phyloP scores from a whole-genome alignment of 2,888 invertebrate species.

The Tanaodytes sp. region DNA sequence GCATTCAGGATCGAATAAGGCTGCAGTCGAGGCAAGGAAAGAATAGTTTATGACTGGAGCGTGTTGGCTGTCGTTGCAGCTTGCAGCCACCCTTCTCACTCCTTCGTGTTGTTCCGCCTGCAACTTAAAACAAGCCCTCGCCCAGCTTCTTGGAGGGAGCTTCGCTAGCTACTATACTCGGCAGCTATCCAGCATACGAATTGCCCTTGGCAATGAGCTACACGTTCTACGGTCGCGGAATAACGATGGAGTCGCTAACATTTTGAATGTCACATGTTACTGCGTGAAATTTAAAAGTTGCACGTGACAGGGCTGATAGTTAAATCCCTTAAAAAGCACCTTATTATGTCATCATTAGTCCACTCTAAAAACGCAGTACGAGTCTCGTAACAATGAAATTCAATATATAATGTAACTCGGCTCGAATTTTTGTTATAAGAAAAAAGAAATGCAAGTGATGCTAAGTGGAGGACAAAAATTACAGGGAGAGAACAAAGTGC shows the following conservation, averaged over 20 bases:
- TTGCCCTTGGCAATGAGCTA: slow-evolving; percentile 54
- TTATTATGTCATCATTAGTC: slow-evolving; percentile 45
- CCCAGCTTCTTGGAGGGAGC: slow-evolving; percentile 31
- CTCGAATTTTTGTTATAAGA: too few relatives aligned
- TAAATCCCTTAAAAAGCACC: slow-evolving; percentile 41
- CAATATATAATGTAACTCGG: too few relatives aligned
- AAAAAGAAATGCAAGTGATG: too few relatives aligned
- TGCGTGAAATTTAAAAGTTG: slow-evolving; percentile 45
- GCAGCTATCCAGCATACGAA: slow-evolving; percentile 52
- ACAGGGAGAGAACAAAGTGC: too few relatives aligned
- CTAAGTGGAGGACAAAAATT: too few relatives aligned
- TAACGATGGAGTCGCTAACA: slow-evolving; percentile 47
- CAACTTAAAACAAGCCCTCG: slow-evolving; percentile 45
- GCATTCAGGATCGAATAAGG: slow-evolving; percentile 23
- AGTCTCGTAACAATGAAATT: too few relatives aligned
- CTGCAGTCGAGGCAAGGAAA: slow-evolving; percentile 45
- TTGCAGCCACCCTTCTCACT: slow-evolving; percentile 31
- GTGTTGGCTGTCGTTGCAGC: slow-evolving; percentile 31
- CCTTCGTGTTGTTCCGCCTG: slow-evolving; percentile 29
- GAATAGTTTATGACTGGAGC: slow-evolving; percentile 46
- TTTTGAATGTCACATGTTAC: slow-evolving; percentile 45
- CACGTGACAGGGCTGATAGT: slow-evolving; percentile 40
- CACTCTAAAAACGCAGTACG: slow-evolving; percentile 15
- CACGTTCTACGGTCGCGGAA: slow-evolving; percentile 45
- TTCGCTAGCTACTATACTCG: slow-evolving; percentile 44